Conservation (phyloP, 2,113 vertebrate species). For the Gallinago jamesoni region DNA sequence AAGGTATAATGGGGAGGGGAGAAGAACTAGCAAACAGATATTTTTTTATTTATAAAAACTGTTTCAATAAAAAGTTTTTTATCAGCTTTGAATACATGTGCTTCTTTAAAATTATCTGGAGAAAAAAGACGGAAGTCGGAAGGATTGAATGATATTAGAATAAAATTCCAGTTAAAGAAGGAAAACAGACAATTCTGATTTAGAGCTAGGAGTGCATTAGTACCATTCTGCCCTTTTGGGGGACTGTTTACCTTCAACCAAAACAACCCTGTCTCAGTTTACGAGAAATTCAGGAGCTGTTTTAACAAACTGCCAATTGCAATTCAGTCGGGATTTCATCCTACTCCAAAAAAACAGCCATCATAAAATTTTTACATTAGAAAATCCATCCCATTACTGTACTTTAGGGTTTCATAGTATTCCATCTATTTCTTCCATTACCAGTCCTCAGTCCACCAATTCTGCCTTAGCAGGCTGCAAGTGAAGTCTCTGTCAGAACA, state of each 20-base stretch:
- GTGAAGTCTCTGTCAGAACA: neutral
- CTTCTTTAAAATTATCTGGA: neutral
- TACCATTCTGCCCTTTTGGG: conserved; percentile 21
- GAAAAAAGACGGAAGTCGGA: neutral
- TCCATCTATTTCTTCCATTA: conserved; percentile 22
- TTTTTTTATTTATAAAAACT: neutral
- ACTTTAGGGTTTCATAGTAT: conserved; percentile 45
- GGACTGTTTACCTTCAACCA: conserved; percentile 18
- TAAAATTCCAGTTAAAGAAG: conserved; percentile 14
- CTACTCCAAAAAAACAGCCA: conserved; percentile 13
- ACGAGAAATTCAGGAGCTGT: conserved; percentile 41
- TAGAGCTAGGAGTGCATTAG: neutral
- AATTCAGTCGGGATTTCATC: conserved; percentile 10
- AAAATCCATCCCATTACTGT: conserved; percentile 38
- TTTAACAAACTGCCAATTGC: conserved; percentile 51
- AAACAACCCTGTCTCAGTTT: conserved; percentile 25
- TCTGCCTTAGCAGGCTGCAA: neutral
- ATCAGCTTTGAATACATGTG: neutral
- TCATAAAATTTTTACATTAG: conserved; percentile 49
- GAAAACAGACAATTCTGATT: neutral
- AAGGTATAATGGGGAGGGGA: neutral
- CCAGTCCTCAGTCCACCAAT: conserved; percentile 22
- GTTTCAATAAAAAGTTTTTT: neutral
- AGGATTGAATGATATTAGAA: neutral
- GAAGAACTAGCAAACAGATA: neutral